Evolutionary conservation across 2,888 invertebrate genomes (phyloP), one percentile per base, ranked within the genome.

Genomic region (Plutella xylostella): DNA sequence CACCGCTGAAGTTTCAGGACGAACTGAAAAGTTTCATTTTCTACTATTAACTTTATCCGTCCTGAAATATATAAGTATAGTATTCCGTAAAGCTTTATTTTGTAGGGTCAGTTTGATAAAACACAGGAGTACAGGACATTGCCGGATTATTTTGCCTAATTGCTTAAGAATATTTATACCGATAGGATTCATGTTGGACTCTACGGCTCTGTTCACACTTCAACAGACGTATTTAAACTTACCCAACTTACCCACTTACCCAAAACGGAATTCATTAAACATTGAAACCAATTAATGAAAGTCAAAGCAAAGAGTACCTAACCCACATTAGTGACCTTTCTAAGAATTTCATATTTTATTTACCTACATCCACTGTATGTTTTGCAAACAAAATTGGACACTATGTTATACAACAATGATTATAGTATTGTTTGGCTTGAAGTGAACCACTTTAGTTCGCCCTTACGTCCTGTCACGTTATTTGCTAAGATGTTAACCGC

Each of bases 401-500:
- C n/a, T n/a, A n/a, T n/a, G n/a, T n/a, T n/a, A n/a, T n/a, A n/a
- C n/a, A n/a, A n/a, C n/a, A n/a, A n/a, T n/a, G n/a, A n/a, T n/a
- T n/a, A n/a, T n/a, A n/a, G n/a, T n/a, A n/a, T n/a, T n/a, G n/a
- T n/a, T n/a, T n/a, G n/a, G n/a, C n/a, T n/a, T n/a, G n/a, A n/a
- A n/a, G n/a, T n/a, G n/a, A 49, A 49, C 49, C 48, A 43, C 38
- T 50, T 48, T 52, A 54, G 49, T 58, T 56, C 56, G 56, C 63
- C 58, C 58, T 57, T 61, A 60, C 59, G 58, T 58, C 59, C 58
- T 55, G 60, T 60, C 55, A 59, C 60, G 57, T 65, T 63, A 63
- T 65, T 63, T 63, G 61, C 55, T 57, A 58, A 60, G 59, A 58
- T 57, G 55, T 60, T 58, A 56, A 53, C 58, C 52, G 54, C 41